Evolutionary conservation across 1,140 invertebrate species (phyloP).

Genomic region (Ostrea denselamellosa): DNA sequence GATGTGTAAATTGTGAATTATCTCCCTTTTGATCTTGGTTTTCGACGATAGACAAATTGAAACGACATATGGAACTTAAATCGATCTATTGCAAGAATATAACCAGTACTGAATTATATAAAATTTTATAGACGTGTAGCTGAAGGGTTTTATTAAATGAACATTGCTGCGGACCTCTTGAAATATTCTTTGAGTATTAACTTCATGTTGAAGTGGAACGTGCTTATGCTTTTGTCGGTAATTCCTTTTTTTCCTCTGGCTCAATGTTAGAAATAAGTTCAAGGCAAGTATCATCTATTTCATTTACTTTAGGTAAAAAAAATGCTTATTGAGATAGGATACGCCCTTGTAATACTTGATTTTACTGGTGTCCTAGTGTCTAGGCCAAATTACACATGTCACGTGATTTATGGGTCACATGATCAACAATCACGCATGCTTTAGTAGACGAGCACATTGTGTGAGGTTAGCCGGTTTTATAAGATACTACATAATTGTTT

Average conservation of each 20-base stretch:
- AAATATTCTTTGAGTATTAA: not conserved
- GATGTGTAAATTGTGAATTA: too few relatives aligned
- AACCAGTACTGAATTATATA: not conserved
- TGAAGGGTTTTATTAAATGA: not conserved
- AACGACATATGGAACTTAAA: not conserved
- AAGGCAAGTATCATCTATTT: not conserved
- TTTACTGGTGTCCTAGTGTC: not conserved
- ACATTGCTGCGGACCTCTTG: not conserved
- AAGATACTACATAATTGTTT: too few relatives aligned
- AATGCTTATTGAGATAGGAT: not conserved
- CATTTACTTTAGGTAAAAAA: not conserved
- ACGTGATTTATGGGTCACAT: not conserved
- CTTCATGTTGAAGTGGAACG: not conserved
- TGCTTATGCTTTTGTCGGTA: not conserved
- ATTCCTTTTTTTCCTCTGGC: not conserved
- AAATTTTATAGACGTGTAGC: not conserved
- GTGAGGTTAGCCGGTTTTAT: too few relatives aligned
- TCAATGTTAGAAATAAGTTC: not conserved
- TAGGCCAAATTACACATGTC: not conserved
- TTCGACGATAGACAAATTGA: not conserved
- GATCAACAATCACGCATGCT: not conserved
- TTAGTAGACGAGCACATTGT: not conserved
- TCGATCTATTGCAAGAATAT: not conserved
- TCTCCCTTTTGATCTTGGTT: not conserved
- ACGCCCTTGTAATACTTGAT: not conserved